Base-by-base conservation (phyloP, 1,140 invertebrate genomes). In the Procambarus virginalis region DNA sequence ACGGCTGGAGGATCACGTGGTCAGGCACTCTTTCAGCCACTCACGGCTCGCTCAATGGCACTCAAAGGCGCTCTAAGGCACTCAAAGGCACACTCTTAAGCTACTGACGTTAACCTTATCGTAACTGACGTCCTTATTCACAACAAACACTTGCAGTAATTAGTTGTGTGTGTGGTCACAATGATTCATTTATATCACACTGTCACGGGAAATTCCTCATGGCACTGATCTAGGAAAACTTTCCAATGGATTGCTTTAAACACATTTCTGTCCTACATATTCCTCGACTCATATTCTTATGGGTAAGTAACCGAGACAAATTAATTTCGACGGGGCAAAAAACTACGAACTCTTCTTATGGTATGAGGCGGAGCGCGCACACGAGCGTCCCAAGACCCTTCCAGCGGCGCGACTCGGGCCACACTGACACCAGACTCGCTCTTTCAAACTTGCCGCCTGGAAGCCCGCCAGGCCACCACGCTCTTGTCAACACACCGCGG, bases 401-500 rank as follows among this genome's bases (percentile, higher is more conserved):
- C 48, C 82, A 70, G 20, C 70, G 34, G 68, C 68, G 82, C 68
- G 46, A 51, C 82, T 84, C 68, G 45, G 46, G 49, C 82, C 20
- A 84, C 70, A 84, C 82, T 84, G 82, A 84, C 82, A 76, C 70
- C 46, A 17, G 14, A 8, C 9, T 6, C 55, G 20, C 80, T 17
- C 34, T 60, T 84, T 84, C 81, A 84, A 84, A 84, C 81, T 84
- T 84, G 64, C 81, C 81, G 81, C 81, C 55, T 60, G 80, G n/a
- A 20, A 64, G 20, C 55, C 80, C 34, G 80, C 20, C 60, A 82
- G 81, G 81, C 81, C 81, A 84, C 81, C 68, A 84, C 81, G 48
- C 68, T 14, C 48, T n/a, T 34, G n/a, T 84, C 10, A 49, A 2
- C 20, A 70, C 64, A 4, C 60, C 81, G 81, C 81, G 81, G 81